Conservation (phyloP, 2,797 vertebrate species). For the Cynopterus sphinx region DNA sequence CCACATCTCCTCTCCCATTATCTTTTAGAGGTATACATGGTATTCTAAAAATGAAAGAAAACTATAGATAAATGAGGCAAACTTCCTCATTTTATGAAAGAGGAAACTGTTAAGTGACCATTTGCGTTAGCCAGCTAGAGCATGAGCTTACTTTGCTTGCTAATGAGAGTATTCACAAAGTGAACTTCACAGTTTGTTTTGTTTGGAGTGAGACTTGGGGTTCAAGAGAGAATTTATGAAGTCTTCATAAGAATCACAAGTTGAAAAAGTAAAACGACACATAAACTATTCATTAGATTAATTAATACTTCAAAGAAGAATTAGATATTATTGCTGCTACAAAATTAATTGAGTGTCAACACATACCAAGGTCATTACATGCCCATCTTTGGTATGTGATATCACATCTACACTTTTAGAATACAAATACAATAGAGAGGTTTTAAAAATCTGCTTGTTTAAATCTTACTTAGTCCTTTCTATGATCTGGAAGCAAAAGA, state of each 20-base stretch:
- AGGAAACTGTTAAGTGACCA: conserved; percentile 42
- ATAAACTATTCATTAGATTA: neutral
- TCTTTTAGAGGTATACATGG: neutral
- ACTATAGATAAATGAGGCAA: conserved; percentile 6
- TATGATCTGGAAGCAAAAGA: neutral
- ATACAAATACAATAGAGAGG: neutral
- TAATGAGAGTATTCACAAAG: neutral
- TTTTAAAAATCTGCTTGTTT: neutral
- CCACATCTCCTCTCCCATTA: neutral
- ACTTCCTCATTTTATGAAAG: conserved; percentile 65
- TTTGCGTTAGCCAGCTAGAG: neutral
- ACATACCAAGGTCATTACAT: neutral
- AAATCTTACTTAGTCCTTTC: neutral
- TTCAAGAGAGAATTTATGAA: neutral
- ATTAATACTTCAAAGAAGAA: neutral
- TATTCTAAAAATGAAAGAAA: conserved; percentile 58
- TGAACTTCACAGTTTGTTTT: neutral
- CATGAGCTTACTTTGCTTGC: neutral
- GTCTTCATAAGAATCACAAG: neutral
- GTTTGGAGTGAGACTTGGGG: neutral
- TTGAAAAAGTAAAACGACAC: neutral
- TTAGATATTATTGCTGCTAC: neutral
- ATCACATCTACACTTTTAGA: neutral
- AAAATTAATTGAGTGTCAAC: neutral
- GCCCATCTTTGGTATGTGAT: neutral